Conservation (phyloP, 2,888 invertebrate species). For the Ophonus ardosiacus region DNA sequence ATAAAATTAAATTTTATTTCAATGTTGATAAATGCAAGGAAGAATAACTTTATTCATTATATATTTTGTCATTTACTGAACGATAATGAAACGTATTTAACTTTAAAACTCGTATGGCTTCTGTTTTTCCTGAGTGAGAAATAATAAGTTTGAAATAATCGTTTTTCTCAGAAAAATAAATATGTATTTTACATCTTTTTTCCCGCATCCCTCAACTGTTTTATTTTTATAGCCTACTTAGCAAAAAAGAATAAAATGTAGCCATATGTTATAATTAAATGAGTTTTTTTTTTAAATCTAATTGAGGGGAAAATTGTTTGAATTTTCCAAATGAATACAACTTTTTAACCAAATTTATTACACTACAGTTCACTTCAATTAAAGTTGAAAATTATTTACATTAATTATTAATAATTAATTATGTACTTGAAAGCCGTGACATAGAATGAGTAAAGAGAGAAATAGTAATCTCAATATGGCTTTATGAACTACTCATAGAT, state of each 20-base stretch:
- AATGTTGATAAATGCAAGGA: too few relatives aligned
- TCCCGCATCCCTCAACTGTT: too few relatives aligned
- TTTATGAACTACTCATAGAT: neutral
- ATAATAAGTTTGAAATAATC: too few relatives aligned
- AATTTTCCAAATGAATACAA: neutral
- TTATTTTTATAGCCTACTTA: neutral
- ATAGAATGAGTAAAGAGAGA: neutral
- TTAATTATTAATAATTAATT: neutral
- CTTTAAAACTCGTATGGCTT: too few relatives aligned
- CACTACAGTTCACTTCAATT: neutral
- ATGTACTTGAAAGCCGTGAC: neutral
- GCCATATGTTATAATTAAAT: neutral
- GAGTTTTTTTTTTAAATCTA: neutral
- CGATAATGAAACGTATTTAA: too few relatives aligned
- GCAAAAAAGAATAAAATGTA: neutral
- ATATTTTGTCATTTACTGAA: too few relatives aligned
- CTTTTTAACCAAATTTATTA: neutral
- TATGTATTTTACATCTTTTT: too few relatives aligned
- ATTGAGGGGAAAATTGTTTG: too few relatives aligned
- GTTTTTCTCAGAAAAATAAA: too few relatives aligned
- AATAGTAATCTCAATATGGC: neutral
- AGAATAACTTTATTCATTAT: too few relatives aligned
- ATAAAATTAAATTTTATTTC: too few relatives aligned
- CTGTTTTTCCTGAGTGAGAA: too few relatives aligned
- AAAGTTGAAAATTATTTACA: neutral